Evolutionary conservation across 2,113 vertebrate species (phyloP).

Genomic region (Parus major): DNA sequence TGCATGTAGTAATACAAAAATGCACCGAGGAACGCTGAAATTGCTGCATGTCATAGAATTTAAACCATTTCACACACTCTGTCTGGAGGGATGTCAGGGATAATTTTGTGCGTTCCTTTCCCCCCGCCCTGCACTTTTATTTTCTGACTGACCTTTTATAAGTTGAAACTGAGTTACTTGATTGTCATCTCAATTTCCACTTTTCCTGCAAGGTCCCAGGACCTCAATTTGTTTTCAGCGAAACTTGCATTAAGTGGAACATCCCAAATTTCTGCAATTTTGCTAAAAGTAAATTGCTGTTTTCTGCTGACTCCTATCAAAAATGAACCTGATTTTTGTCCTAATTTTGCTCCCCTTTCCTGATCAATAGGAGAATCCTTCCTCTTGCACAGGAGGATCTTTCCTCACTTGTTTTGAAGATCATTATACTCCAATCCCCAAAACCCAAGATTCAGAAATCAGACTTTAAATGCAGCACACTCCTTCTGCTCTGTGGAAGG

Average conservation of each 20-base stretch:
- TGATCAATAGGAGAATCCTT: not conserved
- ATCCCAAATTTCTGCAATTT: not conserved
- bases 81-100: not conserved
- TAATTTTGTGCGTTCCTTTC: not conserved
- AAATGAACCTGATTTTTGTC: not conserved
- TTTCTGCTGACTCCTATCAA: not conserved
- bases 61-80: not conserved
- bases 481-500: not conserved
- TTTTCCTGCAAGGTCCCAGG: not conserved
- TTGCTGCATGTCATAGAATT: not conserved
- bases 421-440: not conserved
- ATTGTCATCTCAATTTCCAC: not conserved
- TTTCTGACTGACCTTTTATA: not conserved
- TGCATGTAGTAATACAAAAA: not conserved
- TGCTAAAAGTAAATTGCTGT: not conserved
- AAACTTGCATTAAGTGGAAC: not conserved
- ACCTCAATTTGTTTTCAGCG: not conserved
- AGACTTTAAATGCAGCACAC: not conserved
- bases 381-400: not conserved
- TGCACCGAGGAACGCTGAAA: not conserved
- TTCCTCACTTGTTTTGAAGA: not conserved
- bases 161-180: not conserved
- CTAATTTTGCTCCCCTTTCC: not conserved
- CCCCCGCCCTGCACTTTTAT: not conserved
- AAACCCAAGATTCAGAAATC: not conserved